These are phyloP conservation scores for Momotus momota DNA, from an alignment of 2,797 vertebrate species.

Conservation along the genomic window DNA sequence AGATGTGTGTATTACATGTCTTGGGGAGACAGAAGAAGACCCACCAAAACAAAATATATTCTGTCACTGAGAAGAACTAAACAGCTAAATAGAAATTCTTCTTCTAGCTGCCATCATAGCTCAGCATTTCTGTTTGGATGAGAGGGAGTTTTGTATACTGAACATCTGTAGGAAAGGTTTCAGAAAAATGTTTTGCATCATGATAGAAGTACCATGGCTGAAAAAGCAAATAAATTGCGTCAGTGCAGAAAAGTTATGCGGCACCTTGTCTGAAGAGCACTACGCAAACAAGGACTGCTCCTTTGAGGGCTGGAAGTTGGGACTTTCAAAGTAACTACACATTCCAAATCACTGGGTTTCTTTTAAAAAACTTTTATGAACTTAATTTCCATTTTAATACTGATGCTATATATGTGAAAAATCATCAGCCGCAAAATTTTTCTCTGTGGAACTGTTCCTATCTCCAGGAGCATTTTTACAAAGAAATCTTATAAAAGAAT, in stretches of 20 bases:
- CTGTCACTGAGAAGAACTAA: not conserved
- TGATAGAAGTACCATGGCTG: not conserved
- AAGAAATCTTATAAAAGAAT: conserved; percentile 23
- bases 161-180: not conserved
- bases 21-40: not conserved
- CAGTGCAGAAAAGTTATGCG: not conserved
- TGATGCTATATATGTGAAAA: not conserved
- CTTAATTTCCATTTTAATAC: conserved; percentile 5
- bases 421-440: not conserved
- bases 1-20: not conserved
- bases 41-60: not conserved
- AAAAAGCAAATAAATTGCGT: not conserved
- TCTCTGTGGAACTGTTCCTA: conserved; percentile 25
- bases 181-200: not conserved
- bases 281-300: not conserved
- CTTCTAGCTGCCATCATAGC: not conserved
- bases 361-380: not conserved
- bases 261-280: not conserved
- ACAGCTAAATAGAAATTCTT: not conserved
- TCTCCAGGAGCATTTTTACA: not conserved
- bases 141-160: not conserved
- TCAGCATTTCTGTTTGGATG: not conserved
- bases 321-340: not conserved
- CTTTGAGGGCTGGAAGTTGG: not conserved
- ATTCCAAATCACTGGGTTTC: not conserved